Conservation (phyloP, 2,797 vertebrate genomes). For the Channa striata region DNA sequence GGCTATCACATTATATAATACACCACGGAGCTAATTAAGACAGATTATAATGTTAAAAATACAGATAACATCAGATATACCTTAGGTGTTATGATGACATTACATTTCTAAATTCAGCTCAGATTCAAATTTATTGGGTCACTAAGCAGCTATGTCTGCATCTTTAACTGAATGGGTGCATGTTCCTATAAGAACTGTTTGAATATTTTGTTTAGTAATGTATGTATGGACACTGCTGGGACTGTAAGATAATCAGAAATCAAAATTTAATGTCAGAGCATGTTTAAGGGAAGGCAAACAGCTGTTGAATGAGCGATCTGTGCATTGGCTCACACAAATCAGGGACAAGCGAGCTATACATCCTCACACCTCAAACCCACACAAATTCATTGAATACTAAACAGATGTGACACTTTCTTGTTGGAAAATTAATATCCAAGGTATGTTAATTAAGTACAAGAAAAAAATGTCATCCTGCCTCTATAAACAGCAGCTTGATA, state of each 20-base stretch:
- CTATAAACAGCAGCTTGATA: constrained; percentile 46
- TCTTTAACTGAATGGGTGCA: constrained; percentile 10
- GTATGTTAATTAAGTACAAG: constrained; percentile 50
- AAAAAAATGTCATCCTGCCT: constrained; percentile 22
- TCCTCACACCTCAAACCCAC: constrained; percentile 12
- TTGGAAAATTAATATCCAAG: constrained; percentile 43
- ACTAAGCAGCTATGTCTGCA: neutral
- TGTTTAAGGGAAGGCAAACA: constrained; percentile 30
- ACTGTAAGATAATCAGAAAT: constrained; percentile 22
- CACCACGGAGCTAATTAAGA: constrained; percentile 15
- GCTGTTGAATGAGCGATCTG: constrained; percentile 44
- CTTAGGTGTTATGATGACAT: constrained; percentile 14
- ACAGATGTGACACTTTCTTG: constrained; percentile 47
- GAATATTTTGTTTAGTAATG: constrained; percentile 40
- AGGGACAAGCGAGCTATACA: constrained; percentile 28
- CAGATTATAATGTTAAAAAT: neutral
- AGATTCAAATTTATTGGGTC: too few species aligned
- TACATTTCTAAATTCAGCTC: too few species aligned
- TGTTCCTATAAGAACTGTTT: constrained; percentile 23
- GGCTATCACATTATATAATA: constrained; percentile 9
- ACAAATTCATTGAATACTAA: constrained; percentile 38
- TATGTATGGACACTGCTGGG: constrained; percentile 3
- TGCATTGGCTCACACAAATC: constrained; percentile 16
- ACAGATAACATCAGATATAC: neutral
- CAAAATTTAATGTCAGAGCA: constrained; percentile 17